phyloP scores from a whole-genome alignment of 2,888 invertebrate genomes.

The Orchesellides sinensis region DNA sequence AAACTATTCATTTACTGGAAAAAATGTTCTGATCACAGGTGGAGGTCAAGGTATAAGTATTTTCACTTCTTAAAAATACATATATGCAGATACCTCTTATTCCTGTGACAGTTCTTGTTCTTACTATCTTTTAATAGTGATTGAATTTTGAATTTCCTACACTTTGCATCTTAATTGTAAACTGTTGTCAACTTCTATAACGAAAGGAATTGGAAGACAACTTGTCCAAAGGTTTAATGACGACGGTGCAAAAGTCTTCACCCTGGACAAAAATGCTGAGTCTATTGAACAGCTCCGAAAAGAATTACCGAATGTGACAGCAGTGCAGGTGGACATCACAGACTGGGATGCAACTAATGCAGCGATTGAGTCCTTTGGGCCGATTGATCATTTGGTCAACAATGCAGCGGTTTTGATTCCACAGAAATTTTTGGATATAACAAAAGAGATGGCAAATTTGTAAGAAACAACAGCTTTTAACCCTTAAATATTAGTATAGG shows the following conservation, averaged over 20 bases:
- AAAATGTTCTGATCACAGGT: too few species aligned
- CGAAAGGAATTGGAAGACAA: constrained; percentile 10
- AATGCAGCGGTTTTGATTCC: not conserved
- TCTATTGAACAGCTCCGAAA: not conserved
- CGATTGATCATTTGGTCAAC: constrained; percentile 17
- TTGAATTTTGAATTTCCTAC: too few species aligned
- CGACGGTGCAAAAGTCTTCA: constrained; percentile 15
- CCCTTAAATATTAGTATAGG: too few species aligned
- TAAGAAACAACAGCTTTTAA: too few species aligned
- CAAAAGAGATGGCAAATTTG: constrained; percentile 4
- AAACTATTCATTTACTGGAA: too few species aligned
- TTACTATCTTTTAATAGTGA: too few species aligned
- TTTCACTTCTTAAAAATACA: too few species aligned
- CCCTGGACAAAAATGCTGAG: constrained; percentile 1
- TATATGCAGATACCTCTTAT: too few species aligned
- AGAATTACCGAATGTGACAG: constrained; percentile 18
- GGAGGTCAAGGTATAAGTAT: too few species aligned
- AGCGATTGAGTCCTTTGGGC: constrained; percentile 14
- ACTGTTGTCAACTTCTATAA: too few species aligned
- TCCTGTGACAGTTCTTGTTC: too few species aligned
- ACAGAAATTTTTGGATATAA: not conserved
- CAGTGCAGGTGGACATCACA: constrained; percentile 18
- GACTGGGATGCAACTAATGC: constrained; percentile 32
- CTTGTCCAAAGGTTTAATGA: constrained; percentile 31
- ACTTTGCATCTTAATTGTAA: too few species aligned